Base-by-base conservation (phyloP, 2,888 invertebrate genomes). In the Lutraria lutraria region DNA sequence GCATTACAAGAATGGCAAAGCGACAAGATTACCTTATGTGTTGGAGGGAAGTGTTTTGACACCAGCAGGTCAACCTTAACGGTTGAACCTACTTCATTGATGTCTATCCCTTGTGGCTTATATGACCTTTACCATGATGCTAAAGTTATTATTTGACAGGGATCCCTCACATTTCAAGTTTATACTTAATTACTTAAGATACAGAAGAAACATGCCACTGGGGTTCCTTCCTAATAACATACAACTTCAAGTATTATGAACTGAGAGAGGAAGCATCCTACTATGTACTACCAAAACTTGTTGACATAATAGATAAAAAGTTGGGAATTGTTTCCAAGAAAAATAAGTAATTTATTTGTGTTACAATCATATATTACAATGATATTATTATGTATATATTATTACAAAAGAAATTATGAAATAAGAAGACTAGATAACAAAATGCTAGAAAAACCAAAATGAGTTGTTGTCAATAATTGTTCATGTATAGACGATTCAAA, bases 91-190 rank as follows among this genome's bases (percentile, higher is more conserved):
- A 76, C 29, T 34, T 79, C 79, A 8, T 34, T 79, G 15, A 79
- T 34, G 0, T 79, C 79, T 0, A 79, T 79, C 15, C 79, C 79
- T 12, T 79, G 79, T 34, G 79, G 43, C 12, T 43, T 79, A 79
- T 6, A 21, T 13, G 21, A 60, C 16, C 3, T 21, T 21, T 4
- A 12, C n/a, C 6, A 31, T 16, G 31, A 15, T 29, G 6, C 15
- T 29, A 21, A 76, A 76, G 31, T 15, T 76, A 16, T 15, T 76
- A 3, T 29, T 76, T 29, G 31, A 76, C 76, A 25, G 29, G n/a
- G 31, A 76, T 29, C 76, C 79, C 6, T 79, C 79, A 12, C 79
- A 79, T 79, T 79, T 79, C 34, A 79, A 79, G 19, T 79, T 79
- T n/a, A 79, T 79, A 3, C 19, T 34, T 15, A 79, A 79, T 16